phyloP scores from a whole-genome alignment of 35 echinoderm and acorn worm genomes.

The Stichopus chloronotus region DNA sequence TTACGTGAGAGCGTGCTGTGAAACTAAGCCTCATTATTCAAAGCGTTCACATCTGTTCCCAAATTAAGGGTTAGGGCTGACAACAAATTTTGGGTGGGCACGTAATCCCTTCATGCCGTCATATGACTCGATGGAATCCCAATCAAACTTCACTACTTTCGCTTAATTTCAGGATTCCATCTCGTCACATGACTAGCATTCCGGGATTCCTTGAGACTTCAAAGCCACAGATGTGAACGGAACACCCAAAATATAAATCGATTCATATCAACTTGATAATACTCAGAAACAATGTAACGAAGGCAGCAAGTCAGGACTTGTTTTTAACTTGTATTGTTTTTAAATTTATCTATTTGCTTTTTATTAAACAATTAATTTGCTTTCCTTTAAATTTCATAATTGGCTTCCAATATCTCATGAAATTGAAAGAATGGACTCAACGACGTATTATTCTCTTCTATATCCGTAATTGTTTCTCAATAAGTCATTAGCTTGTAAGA shows the following conservation, averaged over 20 bases:
- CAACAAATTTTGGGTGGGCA: conserved; percentile 8
- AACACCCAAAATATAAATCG: not conserved
- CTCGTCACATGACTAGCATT: conserved; percentile 21
- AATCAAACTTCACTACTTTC: not conserved
- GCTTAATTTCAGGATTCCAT: conserved; percentile 20
- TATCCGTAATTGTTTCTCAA: not conserved
- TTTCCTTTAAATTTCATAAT: not conserved
- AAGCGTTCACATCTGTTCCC: not conserved
- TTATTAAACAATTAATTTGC: too few species aligned
- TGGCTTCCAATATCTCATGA: not conserved
- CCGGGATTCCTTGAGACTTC: conserved; percentile 4
- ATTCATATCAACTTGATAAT: not conserved
- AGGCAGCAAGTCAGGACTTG: not conserved
- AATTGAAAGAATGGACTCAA: not conserved
- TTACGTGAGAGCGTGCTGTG: conserved; percentile 1
- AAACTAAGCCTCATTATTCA: not conserved
- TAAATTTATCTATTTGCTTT: too few species aligned
- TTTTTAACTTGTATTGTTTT: too few species aligned
- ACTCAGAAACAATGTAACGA: conserved; percentile 1
- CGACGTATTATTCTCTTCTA: not conserved
- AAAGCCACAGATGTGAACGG: conserved; percentile 36
- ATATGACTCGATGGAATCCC: conserved; percentile 15
- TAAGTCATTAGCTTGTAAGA: not conserved
- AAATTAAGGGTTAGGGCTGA: not conserved
- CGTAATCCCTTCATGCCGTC: conserved; percentile 2